phyloP scores from a whole-genome alignment of 2,888 invertebrate genomes.

The Dolichomitus sp. region DNA sequence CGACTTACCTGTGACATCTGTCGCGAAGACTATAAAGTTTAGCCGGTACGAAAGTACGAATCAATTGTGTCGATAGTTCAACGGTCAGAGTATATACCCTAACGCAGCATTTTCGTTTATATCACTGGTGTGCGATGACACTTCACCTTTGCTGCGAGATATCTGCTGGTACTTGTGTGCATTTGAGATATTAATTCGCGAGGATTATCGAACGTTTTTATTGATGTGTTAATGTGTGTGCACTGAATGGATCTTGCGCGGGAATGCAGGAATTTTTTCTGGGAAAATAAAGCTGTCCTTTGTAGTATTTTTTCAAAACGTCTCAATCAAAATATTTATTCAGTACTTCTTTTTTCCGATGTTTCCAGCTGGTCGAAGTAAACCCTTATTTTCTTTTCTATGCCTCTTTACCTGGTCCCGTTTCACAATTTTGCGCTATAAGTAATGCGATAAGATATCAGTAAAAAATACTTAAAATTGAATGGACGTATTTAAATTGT shows the following conservation, averaged over 20 bases:
- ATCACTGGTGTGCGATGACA: slow-evolving; percentile 77
- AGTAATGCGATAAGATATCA: slow-evolving; percentile 18
- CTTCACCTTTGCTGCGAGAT: slow-evolving; percentile 75
- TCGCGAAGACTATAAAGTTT: slow-evolving; percentile 67
- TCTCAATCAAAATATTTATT: slow-evolving; percentile 63
- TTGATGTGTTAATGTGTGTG: slow-evolving; percentile 15
- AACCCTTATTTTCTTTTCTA: slow-evolving; percentile 90
- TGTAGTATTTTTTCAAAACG: slow-evolving; percentile 4
- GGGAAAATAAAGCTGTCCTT: not conserved
- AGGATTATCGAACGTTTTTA: slow-evolving; percentile 51
- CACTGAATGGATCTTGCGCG: slow-evolving; percentile 5
- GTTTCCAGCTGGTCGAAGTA: slow-evolving; percentile 88
- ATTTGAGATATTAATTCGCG: slow-evolving; percentile 50
- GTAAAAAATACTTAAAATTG: not conserved
- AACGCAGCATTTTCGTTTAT: slow-evolving; percentile 74
- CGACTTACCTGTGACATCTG: slow-evolving; percentile 79
- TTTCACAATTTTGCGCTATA: slow-evolving; percentile 71
- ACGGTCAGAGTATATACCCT: slow-evolving; percentile 63
- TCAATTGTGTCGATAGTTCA: slow-evolving; percentile 71
- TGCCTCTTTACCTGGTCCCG: slow-evolving; percentile 89
- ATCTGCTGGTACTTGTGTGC: slow-evolving; percentile 38
- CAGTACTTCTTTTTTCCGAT: slow-evolving; percentile 85
- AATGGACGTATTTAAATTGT: not conserved
- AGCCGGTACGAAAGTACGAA: slow-evolving; percentile 72
- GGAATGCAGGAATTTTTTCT: slow-evolving; percentile 33